These are phyloP conservation scores for Lepus europaeus DNA, from an alignment of 2,113 vertebrate genomes.

Conservation along the genomic window DNA sequence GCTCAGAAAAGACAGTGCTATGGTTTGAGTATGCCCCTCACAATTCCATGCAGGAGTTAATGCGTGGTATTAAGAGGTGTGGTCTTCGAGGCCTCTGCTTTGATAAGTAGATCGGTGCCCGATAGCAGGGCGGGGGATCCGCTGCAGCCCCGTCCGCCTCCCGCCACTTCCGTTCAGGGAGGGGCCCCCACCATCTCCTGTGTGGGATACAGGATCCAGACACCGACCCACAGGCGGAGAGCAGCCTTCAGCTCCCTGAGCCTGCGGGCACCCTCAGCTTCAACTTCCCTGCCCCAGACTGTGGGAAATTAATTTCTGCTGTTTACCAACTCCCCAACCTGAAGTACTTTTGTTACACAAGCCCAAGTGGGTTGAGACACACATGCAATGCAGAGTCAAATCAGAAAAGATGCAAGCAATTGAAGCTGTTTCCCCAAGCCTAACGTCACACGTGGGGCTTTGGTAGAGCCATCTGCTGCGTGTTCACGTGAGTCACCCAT, in stretches of 20 bases:
- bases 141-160: neutral
- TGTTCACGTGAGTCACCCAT: neutral
- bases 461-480: neutral
- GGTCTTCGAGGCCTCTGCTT: neutral
- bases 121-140: neutral
- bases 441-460: conserved; percentile 19
- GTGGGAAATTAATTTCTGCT: neutral
- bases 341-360: neutral
- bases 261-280: neutral
- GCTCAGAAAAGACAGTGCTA: conserved; percentile 40
- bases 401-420: neutral
- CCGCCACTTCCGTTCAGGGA: neutral
- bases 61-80: neutral
- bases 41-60: neutral
- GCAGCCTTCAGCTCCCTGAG: neutral
- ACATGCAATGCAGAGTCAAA: conserved; percentile 42
- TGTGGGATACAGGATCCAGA: neutral
- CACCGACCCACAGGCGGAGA: neutral
- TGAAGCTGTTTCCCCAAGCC: neutral
- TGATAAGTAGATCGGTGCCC: neutral
- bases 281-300: neutral
- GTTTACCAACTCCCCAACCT: neutral
- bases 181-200: neutral
- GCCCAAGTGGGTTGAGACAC: neutral
- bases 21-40: neutral